These are phyloP conservation scores for Vanacampus margaritifer DNA, from an alignment of 2,113 vertebrate species.

Conservation along the genomic window DNA sequence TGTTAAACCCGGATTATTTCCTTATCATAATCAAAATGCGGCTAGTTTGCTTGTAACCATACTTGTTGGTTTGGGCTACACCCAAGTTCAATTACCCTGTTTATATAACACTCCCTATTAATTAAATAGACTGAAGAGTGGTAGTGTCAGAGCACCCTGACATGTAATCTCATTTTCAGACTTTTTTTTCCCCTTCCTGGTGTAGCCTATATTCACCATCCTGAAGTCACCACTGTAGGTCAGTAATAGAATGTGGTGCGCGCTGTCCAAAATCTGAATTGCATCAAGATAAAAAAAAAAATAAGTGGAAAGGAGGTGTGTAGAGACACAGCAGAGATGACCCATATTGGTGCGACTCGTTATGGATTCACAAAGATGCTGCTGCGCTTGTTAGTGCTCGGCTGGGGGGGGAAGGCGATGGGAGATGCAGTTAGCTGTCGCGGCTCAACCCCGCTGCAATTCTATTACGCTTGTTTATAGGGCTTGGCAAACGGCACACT, in stretches of 20 bases:
- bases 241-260: not conserved
- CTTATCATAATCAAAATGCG: no score
- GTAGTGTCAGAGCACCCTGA: not conserved
- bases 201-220: not conserved
- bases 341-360: constrained; percentile 59
- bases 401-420: constrained; percentile 55
- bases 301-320: constrained; percentile 2
- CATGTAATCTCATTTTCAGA: not conserved
- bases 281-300: constrained; percentile 15
- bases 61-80: not conserved
- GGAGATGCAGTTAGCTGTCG: constrained; percentile 56
- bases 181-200: not conserved
- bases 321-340: constrained; percentile 47
- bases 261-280: not conserved
- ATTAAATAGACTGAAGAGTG: not conserved
- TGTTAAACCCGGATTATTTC: no score
- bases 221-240: not conserved
- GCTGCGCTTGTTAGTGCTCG: constrained; percentile 63
- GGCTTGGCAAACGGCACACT: constrained; percentile 63
- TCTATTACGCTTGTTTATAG: constrained; percentile 71
- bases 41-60: not conserved
- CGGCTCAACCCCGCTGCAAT: constrained; percentile 61
- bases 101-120: not conserved
- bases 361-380: constrained; percentile 62
- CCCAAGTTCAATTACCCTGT: not conserved